A percentile compares a stretch with the other conserved stretches of the same genome.
Evolutionary conservation across 1,140 invertebrate species (phyloP).

Genomic region (Cyclargus thomasi): DNA sequence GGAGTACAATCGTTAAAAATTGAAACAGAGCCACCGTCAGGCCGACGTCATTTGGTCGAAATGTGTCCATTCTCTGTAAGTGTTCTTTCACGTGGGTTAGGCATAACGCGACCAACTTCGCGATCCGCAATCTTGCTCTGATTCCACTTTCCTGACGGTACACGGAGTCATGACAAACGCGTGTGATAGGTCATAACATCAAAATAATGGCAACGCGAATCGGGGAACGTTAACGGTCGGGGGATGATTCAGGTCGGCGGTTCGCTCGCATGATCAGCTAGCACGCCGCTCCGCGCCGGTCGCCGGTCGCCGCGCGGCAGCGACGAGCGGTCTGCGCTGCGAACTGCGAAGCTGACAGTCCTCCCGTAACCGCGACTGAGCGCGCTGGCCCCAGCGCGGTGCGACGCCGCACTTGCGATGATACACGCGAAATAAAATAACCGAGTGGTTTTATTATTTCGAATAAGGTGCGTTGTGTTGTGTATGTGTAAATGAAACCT

Average conservation of each 20-base stretch:
- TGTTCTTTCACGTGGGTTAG: too few relatives aligned
- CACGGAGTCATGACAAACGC: not conserved
- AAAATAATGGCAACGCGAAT: not conserved
- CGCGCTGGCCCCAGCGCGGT: conserved; percentile 62
- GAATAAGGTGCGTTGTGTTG: conserved; percentile 19
- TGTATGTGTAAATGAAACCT: conserved; percentile 59
- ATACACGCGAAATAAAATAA: conserved; percentile 29
- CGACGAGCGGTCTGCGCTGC: conserved; percentile 29
- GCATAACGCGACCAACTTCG: too few relatives aligned
- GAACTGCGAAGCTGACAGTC: conserved; percentile 49
- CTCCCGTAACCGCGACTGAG: conserved; percentile 65
- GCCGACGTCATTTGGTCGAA: too few relatives aligned
- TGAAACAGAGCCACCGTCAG: too few relatives aligned
- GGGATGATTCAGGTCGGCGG: conserved; percentile 57
- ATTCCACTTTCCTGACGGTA: too few relatives aligned
- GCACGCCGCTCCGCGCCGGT: conserved; percentile 26
- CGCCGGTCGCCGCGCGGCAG: conserved; percentile 26
- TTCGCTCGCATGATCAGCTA: conserved; percentile 34
- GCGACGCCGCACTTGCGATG: conserved; percentile 56
- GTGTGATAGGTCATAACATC: conserved; percentile 24
- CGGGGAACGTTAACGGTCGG: conserved; percentile 34
- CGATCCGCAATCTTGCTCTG: too few relatives aligned
- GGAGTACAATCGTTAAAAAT: conserved; percentile 5
- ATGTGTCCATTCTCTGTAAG: too few relatives aligned
- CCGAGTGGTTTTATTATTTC: conserved; percentile 26